These are phyloP conservation scores for Lochmaea capreae DNA, from an alignment of 2,888 invertebrate species.

Conservation along the genomic window DNA sequence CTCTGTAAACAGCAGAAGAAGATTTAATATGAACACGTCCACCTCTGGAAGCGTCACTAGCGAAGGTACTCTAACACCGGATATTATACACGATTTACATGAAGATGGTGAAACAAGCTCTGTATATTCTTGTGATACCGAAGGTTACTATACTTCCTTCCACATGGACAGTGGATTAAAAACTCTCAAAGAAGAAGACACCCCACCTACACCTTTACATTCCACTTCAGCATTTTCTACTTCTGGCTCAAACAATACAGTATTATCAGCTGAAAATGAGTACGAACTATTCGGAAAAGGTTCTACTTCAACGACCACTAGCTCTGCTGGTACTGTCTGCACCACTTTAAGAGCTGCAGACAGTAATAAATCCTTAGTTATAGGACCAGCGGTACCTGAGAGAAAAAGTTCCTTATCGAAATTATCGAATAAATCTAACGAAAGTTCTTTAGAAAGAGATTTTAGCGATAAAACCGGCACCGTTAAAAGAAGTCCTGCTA, in stretches of 20 bases:
- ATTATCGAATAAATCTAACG: constrained; percentile 66
- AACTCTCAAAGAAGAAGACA: constrained; percentile 82
- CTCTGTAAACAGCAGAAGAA: constrained; percentile 75
- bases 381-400: constrained; percentile 84
- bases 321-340: constrained; percentile 90
- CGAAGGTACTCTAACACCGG: constrained; percentile 86
- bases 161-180: constrained; percentile 95
- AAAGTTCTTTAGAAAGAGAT: constrained; percentile 65
- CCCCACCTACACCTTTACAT: constrained; percentile 79
- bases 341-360: constrained; percentile 81
- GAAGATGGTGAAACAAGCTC: constrained; percentile 91
- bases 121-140: constrained; percentile 95
- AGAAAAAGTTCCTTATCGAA: constrained; percentile 81
- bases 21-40: constrained; percentile 76
- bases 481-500: constrained; percentile 63
- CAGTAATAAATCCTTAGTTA: constrained; percentile 72
- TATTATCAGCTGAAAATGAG: constrained; percentile 84
- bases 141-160: constrained; percentile 98
- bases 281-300: constrained; percentile 93
- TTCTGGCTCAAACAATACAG: constrained; percentile 75
- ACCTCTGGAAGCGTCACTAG: constrained; percentile 87
- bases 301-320: constrained; percentile 90
- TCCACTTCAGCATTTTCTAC: constrained; percentile 77
- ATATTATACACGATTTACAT: constrained; percentile 82
- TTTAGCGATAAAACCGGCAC: constrained; percentile 64